phyloP scores from a whole-genome alignment of 2,888 invertebrate genomes.

The Myopa testacea region DNA sequence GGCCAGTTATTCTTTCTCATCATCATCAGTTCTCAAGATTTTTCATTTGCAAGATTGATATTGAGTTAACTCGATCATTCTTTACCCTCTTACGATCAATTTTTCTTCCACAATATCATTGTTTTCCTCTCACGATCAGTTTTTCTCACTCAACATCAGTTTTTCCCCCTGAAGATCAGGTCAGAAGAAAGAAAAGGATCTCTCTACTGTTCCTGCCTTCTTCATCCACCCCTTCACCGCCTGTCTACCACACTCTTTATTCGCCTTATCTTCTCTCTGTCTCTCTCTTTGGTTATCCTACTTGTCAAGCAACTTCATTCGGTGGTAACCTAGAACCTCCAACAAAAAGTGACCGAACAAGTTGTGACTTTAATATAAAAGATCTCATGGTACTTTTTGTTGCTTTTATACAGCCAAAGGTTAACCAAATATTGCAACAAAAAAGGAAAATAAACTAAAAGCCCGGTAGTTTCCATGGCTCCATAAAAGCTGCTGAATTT shows the following conservation, averaged over 20 bases:
- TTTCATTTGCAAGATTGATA: no score
- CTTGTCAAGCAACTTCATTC: conserved; percentile 15
- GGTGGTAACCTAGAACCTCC: neutral
- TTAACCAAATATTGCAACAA: conserved; percentile 22
- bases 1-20: no score
- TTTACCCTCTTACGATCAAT: neutral
- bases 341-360: conserved; percentile 23
- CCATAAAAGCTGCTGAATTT: conserved; percentile 7
- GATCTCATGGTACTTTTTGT: conserved; percentile 18
- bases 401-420: conserved; percentile 11
- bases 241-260: no score
- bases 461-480: conserved; percentile 20
- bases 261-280: neutral
- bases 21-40: no score
- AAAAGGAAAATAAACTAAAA: neutral
- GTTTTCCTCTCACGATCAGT: no score
- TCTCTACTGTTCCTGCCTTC: no score
- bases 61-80: neutral
- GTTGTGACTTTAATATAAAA: conserved; percentile 18
- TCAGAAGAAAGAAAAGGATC: no score
- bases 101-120: no score
- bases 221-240: no score
- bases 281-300: neutral
- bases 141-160: no score
- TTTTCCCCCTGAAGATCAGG: no score